Conservation (phyloP, 2,888 invertebrate genomes). For the Lithophane socia region DNA sequence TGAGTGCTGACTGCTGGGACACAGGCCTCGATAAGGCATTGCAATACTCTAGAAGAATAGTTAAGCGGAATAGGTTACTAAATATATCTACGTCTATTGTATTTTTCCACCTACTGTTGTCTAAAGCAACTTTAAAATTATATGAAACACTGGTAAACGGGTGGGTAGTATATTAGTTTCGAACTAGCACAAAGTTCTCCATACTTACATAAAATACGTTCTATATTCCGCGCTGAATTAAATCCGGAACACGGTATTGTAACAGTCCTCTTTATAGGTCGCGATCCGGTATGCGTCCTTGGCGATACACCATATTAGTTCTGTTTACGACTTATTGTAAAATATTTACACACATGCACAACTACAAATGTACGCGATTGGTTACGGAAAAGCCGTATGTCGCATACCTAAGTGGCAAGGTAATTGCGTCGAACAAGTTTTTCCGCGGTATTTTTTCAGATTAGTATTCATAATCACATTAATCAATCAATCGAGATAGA, state of each 20-base stretch:
- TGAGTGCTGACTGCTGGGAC: too few relatives aligned
- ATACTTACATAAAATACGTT: conserved; percentile 4
- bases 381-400: conserved; percentile 29
- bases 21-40: too few relatives aligned
- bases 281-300: conserved; percentile 34
- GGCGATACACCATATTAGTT: conserved; percentile 8
- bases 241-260: conserved; percentile 11
- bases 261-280: conserved; percentile 10
- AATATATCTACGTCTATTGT: too few relatives aligned
- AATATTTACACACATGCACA: conserved; percentile 14
- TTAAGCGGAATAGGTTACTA: too few relatives aligned
- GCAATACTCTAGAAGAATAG: too few relatives aligned
- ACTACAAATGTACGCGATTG: conserved; percentile 12
- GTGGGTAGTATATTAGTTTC: not conserved
- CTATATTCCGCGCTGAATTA: conserved; percentile 10
- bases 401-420: conserved; percentile 27
- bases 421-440: conserved; percentile 7
- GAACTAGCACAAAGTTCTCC: not conserved
- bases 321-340: conserved; percentile 55
- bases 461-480: conserved; percentile 32
- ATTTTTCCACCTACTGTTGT: not conserved
- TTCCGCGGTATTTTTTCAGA: conserved; percentile 19
- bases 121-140: not conserved
- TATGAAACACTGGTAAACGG: not conserved
- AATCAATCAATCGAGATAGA: conserved; percentile 1